Evolutionary conservation across 2,888 invertebrate species (phyloP).

Genomic region (Galerucella calmariensis): DNA sequence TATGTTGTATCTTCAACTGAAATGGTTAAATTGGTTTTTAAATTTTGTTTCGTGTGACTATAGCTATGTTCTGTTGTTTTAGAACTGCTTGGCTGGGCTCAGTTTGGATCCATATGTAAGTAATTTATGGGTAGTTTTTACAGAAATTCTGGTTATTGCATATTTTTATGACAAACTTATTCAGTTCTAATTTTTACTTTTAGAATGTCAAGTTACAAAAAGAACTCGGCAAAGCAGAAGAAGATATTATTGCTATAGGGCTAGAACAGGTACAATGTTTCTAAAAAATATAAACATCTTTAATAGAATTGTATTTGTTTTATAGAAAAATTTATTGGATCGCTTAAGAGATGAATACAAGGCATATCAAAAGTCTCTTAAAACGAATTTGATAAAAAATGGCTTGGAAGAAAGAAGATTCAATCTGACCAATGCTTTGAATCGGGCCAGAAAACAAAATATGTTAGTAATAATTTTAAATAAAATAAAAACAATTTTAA

Average conservation of each 20-base stretch:
- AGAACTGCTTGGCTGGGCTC: conserved; percentile 58
- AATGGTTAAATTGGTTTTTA: no score
- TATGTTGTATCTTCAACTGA: no score
- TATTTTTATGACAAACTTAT: no score
- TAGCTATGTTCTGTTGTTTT: conserved; percentile 46
- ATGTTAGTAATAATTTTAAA: conserved; percentile 56
- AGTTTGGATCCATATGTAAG: conserved; percentile 59
- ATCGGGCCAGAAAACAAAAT: conserved; percentile 62
- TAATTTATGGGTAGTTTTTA: conserved; percentile 32
- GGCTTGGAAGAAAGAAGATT: conserved; percentile 60
- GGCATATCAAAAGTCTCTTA: conserved; percentile 57
- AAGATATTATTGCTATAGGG: conserved; percentile 60
- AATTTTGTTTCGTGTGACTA: no score
- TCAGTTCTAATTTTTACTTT: conserved; percentile 31
- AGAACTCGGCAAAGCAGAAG: conserved; percentile 59
- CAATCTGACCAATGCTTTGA: conserved; percentile 59
- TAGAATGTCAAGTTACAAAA: conserved; percentile 59
- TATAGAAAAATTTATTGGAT: conserved; percentile 60
- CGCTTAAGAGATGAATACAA: conserved; percentile 60
- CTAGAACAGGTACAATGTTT: conserved; percentile 59
- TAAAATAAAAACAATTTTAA: not conserved
- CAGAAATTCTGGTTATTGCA: conserved; percentile 1
- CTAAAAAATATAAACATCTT: not conserved
- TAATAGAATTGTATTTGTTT: conserved; percentile 26
- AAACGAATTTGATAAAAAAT: conserved; percentile 56